Base-by-base conservation (phyloP, 1,140 invertebrate species). In the Ips nitidus region DNA sequence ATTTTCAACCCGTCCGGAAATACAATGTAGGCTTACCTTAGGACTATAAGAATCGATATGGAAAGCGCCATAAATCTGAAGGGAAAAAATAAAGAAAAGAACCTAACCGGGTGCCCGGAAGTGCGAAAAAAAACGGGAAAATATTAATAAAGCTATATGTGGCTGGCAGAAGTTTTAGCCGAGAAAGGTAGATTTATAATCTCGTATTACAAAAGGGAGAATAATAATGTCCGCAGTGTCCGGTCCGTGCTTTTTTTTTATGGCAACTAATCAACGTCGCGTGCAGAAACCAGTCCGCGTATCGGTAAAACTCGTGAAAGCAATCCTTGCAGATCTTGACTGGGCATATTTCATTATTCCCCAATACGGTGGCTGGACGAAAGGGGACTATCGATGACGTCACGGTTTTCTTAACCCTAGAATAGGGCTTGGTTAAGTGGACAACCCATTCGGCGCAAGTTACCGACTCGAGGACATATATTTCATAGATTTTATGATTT, bases 161-260 rank as follows among this genome's bases (percentile, higher is more conserved):
- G 66, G 66, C 66, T 68, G 66, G 66, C 66, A 68, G 66, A 68
- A 68, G 43, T 58, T 66, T 56, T 41, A 58, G 57, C 39, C 57
- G 66, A 68, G 66, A 68, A 68, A 68, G 57, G 66, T 68, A 68
- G 66, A 68, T 68, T 68, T 68, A 68, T 68, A 68, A 68, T 60
- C 66, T 68, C 57, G 53, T 60, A 59, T 37, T 52, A 68, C 66
- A 68, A 68, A 59, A 60, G 66, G 66, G 57, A 59, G 66, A 68
- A 68, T 68, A 68, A 60, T 68, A 68, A 59, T 68, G 66, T 68
- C 66, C 66, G 66, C 66, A 68, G 57, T 60, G 66, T 68, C 66
- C 66, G 58, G 66, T 53, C 39, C 56, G 39, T 43, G n/a, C 22
- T 66, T 55, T 66, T 66, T 66, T 55, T 67, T 60, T 60, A 60